A percentile compares a stretch with the other conserved stretches of the same genome.
These are phyloP conservation scores for Geodia barretti DNA, from an alignment of 37 sponge, comb jelly and placozoan genomes.

Conservation along the genomic window DNA sequence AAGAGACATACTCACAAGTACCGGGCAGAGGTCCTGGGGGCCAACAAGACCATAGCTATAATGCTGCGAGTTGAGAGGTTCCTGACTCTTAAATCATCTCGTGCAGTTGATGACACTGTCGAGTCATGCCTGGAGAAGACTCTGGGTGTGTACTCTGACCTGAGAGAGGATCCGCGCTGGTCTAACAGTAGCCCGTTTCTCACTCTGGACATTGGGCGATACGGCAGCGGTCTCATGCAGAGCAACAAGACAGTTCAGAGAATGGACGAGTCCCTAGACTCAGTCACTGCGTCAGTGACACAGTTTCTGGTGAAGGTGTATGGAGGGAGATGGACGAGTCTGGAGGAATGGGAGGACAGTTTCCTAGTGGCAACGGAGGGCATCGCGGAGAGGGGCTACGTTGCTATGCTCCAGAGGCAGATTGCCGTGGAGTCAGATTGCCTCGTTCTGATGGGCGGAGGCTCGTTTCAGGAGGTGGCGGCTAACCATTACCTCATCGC, in stretches of 20 bases:
- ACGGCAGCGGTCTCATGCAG: constrained; percentile 36
- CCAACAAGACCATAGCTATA: constrained; percentile 4
- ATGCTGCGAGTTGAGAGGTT: constrained; percentile 41
- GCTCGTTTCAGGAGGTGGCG: constrained; percentile 43
- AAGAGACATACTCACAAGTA: constrained; percentile 11
- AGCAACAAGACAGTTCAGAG: neutral
- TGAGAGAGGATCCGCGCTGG: neutral
- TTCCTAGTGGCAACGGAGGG: constrained; percentile 27
- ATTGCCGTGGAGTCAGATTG: constrained; percentile 32
- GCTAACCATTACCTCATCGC: constrained; percentile 15
- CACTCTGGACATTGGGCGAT: constrained; percentile 30
- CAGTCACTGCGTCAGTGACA: neutral
- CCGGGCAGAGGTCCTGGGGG: neutral
- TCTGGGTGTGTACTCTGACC: neutral
- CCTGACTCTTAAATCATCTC: neutral
- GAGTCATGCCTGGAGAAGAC: constrained; percentile 21
- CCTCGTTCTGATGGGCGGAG: constrained; percentile 42
- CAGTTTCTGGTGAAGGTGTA: neutral
- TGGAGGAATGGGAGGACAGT: constrained; percentile 15
- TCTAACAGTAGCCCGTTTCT: neutral
- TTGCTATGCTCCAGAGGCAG: constrained; percentile 33
- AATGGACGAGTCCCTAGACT: constrained; percentile 11
- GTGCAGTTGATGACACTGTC: neutral
- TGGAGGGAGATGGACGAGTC: neutral
- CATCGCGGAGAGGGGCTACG: constrained; percentile 27